phyloP scores from a whole-genome alignment of 2,113 vertebrate genomes.

The Halichoeres trimaculatus region DNA sequence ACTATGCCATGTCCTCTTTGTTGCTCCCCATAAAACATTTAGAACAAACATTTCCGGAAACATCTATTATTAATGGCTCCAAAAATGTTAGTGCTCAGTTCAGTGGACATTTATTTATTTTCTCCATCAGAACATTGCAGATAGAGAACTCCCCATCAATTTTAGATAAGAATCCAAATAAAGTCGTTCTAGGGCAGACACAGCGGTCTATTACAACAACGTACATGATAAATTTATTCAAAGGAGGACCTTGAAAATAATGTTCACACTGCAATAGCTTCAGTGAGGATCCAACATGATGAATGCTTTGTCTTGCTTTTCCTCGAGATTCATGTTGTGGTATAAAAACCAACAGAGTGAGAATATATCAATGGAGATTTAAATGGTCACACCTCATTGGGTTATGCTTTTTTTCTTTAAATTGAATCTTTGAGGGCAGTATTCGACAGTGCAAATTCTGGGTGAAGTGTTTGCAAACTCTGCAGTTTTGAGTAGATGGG shows the following conservation, averaged over 20 bases:
- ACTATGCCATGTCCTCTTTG: constrained; percentile 58
- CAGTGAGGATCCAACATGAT: constrained; percentile 32
- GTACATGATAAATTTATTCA: constrained; percentile 50
- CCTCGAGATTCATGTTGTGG: constrained; percentile 31
- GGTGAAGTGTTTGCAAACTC: constrained; percentile 56
- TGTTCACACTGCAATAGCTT: constrained; percentile 32
- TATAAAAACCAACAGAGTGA: constrained; percentile 26
- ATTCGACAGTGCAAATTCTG: constrained; percentile 71
- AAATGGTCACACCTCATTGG: constrained; percentile 56
- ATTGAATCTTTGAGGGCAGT: constrained; percentile 56
- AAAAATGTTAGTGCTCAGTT: constrained; percentile 71
- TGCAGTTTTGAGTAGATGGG: constrained; percentile 68
- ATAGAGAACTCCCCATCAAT: constrained; percentile 61
- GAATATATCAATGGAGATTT: constrained; percentile 36
- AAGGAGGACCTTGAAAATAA: constrained; percentile 55
- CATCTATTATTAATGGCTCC: constrained; percentile 74
- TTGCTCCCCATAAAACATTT: constrained; percentile 71
- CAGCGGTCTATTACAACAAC: constrained; percentile 55
- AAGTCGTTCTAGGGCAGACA: constrained; percentile 54
- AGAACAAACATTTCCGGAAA: constrained; percentile 71
- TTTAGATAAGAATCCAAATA: constrained; percentile 64
- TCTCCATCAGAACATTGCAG: constrained; percentile 60
- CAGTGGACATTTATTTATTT: constrained; percentile 74
- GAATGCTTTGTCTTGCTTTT: constrained; percentile 46
- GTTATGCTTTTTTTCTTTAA: constrained; percentile 61